Base-by-base conservation (phyloP, 2,113 vertebrate genomes). In the Ictalurus furcatus region DNA sequence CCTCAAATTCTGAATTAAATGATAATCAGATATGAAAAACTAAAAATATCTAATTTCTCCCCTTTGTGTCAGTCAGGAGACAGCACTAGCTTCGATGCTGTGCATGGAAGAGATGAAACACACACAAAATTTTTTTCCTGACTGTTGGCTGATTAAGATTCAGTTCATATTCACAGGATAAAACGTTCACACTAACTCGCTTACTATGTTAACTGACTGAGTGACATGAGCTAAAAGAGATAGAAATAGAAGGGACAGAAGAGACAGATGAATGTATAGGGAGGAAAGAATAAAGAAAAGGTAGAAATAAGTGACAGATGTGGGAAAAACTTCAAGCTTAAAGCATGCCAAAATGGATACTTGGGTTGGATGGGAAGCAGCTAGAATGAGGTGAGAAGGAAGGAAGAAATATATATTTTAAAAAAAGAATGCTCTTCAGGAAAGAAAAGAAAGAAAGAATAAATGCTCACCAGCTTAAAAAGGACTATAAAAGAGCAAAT, bases 1-100 rank as follows among this genome's bases (percentile, higher is more conserved):
- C 90, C 85, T 92, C 92, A 92, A 92, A 95, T 92, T 90, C 91
- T 84, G 86, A 93, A 92, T 94, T 90, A 93, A 93, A 95, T 94
- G 92, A 89, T 94, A 95, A 96, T 95, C 88, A 92, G 91, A 94
- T 92, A 94, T 94, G 89, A 95, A 95, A 95, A 80, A 90, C 93
- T 94, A 94, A 94, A 95, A 94, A 95, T 95, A 94, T 88, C 40
- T 76, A 81, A 92, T 92, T 90, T 93, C 89, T 92, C 89, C 92
- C 83, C 87, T 93, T 90, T 94, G 93, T 94, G 92, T 94, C 69
- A 92, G 91, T 94, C 93, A 86, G 17, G 89, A 86, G 92, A 94
- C 91, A 93, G 87, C 74, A 89, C 89, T 61, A 85, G 28, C 67
- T 71, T 54, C 82, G 52, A 90, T 78, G 48, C 37, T 28, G 69